phyloP scores from a whole-genome alignment of 2,888 invertebrate genomes.

The Rhagonycha lutea region DNA sequence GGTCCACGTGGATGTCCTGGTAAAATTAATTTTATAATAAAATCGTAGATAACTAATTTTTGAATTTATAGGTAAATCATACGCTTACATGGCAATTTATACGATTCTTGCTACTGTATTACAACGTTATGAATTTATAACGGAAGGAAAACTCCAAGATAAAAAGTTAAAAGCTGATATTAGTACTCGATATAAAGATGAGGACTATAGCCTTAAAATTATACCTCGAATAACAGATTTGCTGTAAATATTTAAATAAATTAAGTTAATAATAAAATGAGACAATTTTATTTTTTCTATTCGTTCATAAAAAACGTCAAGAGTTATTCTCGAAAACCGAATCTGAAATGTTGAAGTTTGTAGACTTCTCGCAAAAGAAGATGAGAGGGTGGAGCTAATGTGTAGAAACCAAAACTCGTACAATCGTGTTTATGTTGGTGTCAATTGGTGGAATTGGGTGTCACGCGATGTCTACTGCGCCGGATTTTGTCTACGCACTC shows the following conservation, averaged over 20 bases:
- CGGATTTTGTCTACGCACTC: no score
- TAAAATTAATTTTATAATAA: not conserved
- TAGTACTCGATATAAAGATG: slow-evolving; percentile 9
- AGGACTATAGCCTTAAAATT: not conserved
- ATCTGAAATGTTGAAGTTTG: no score
- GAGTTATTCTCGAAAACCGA: no score
- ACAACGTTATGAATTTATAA: slow-evolving; percentile 10
- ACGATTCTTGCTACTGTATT: slow-evolving; percentile 2
- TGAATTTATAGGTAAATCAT: slow-evolving; percentile 2
- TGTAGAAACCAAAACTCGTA: no score
- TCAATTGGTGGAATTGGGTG: no score
- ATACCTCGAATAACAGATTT: not conserved
- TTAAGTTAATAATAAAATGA: no score
- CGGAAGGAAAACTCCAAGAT: slow-evolving; percentile 12
- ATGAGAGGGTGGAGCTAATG: no score
- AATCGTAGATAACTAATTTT: not conserved
- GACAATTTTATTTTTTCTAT: no score
- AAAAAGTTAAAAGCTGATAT: slow-evolving; percentile 18
- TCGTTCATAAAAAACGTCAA: no score
- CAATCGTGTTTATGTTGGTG: no score
- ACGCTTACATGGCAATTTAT: slow-evolving; percentile 10
- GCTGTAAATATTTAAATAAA: not conserved
- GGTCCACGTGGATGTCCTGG: slow-evolving; percentile 28
- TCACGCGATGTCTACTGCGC: no score
- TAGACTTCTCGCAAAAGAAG: no score